phyloP scores from a whole-genome alignment of 2,888 invertebrate genomes.

The Drosophila tanythrix region DNA sequence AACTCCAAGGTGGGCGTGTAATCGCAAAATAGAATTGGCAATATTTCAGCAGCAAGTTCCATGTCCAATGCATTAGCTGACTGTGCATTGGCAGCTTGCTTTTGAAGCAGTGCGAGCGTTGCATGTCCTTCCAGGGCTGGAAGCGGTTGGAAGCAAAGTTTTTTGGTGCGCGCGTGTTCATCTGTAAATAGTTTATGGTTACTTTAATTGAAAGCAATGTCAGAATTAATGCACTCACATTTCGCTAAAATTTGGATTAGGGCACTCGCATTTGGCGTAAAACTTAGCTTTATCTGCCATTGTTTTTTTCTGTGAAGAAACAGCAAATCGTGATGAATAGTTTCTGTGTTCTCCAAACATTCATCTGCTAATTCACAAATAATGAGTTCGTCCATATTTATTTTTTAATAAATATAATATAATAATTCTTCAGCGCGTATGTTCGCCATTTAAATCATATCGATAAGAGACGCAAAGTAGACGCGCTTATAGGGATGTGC shows the following conservation, averaged over 20 bases:
- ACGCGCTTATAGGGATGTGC: slow-evolving; percentile 36
- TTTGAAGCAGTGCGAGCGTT: slow-evolving; percentile 23
- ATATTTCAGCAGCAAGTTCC: slow-evolving; percentile 36
- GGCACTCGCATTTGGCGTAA: slow-evolving; percentile 10
- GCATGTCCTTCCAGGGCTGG: slow-evolving; percentile 1
- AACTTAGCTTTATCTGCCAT: slow-evolving; percentile 30
- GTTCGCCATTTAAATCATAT: background rate
- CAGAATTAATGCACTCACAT: slow-evolving; percentile 22
- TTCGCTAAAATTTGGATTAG: slow-evolving; percentile 19
- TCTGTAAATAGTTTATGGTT: slow-evolving; percentile 34
- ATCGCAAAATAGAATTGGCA: slow-evolving; percentile 62
- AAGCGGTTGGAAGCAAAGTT: slow-evolving; percentile 37
- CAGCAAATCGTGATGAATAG: background rate
- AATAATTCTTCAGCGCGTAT: background rate
- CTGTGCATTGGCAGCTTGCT: background rate
- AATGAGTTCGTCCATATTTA: slow-evolving; percentile 31
- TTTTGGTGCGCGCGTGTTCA: slow-evolving; percentile 33
- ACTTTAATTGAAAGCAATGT: background rate
- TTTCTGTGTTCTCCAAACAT: background rate
- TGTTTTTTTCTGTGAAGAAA: slow-evolving; percentile 26
- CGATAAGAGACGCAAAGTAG: background rate
- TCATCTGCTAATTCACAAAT: slow-evolving; percentile 44
- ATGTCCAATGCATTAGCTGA: slow-evolving; percentile 35
- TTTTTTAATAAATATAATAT: background rate
- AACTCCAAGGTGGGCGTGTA: slow-evolving; percentile 53